A percentile compares a stretch with the other conserved stretches of the same genome.
Conservation (phyloP, 2,888 invertebrate genomes). For the Galeopsomyia nigrocyanea region DNA sequence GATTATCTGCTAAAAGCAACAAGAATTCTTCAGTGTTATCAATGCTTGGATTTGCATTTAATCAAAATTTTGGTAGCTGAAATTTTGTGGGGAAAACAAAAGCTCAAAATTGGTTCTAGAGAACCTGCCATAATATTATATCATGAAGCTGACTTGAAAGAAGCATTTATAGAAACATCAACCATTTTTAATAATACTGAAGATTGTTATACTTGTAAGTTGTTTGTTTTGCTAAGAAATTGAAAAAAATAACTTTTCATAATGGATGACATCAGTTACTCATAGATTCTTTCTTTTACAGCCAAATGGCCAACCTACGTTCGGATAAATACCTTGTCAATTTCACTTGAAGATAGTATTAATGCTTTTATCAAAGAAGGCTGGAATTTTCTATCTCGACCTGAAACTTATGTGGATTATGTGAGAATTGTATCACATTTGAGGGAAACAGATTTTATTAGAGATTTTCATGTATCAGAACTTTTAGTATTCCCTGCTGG, state of each 20-base stretch:
- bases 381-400: constrained; percentile 74
- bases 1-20: constrained; percentile 77
- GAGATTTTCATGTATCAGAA: constrained; percentile 88
- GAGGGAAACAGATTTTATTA: constrained; percentile 76
- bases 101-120: constrained; percentile 76
- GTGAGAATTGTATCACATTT: constrained; percentile 73
- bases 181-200: constrained; percentile 40
- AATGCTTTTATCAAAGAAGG: constrained; percentile 79
- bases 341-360: constrained; percentile 78
- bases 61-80: constrained; percentile 86
- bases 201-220: constrained; percentile 2
- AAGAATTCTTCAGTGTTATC: constrained; percentile 77
- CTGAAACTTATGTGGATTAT: constrained; percentile 76
- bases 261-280: too few relatives aligned
- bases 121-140: constrained; percentile 71
- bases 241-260: too few relatives aligned
- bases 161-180: constrained; percentile 59
- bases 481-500: constrained; percentile 87
- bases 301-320: constrained; percentile 84
- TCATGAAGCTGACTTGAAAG: constrained; percentile 75
- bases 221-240: too few relatives aligned
- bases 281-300: constrained; percentile 14
- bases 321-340: constrained; percentile 84
- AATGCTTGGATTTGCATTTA: constrained; percentile 78
- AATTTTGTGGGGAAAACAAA: constrained; percentile 83